A percentile compares a stretch with the other conserved stretches of the same genome.
phyloP scores from a whole-genome alignment of 2,888 invertebrate species.

The Trachelus iudaicus region DNA sequence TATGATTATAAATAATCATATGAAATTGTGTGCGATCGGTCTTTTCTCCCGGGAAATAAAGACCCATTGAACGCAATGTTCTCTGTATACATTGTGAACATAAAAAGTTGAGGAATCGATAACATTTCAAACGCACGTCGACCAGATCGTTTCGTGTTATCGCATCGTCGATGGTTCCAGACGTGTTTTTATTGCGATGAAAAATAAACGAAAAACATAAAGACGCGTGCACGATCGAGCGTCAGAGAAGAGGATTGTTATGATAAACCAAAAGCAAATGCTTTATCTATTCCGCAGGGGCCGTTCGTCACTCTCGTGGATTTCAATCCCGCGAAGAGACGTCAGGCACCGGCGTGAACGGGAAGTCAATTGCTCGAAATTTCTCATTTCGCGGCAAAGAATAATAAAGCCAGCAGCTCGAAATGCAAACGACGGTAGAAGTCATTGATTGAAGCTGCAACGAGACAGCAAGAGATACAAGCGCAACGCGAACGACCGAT shows the following conservation, averaged over 20 bases:
- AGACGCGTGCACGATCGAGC: neutral
- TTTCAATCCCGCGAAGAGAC: neutral
- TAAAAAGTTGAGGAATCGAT: neutral
- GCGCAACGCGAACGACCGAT: neutral
- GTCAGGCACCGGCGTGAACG: neutral
- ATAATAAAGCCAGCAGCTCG: neutral
- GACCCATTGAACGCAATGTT: neutral
- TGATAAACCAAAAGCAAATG: neutral
- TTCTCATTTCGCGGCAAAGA: neutral
- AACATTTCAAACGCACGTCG: neutral
- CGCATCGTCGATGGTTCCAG: neutral
- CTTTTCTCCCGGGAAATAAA: too few relatives aligned
- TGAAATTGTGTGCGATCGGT: too few relatives aligned
- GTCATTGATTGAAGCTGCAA: neutral
- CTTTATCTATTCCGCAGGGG: neutral
- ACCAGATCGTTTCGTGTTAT: neutral
- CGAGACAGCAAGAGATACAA: neutral
- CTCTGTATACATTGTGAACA: neutral
- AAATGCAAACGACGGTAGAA: neutral
- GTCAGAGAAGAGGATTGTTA: neutral
- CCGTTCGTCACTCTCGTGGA: neutral
- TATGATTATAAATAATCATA: too few relatives aligned
- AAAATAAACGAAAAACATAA: neutral
- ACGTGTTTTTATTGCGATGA: neutral
- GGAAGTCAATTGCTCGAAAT: neutral